Conservation (phyloP, 2,888 invertebrate genomes). For the Aleiodes testaceus region DNA sequence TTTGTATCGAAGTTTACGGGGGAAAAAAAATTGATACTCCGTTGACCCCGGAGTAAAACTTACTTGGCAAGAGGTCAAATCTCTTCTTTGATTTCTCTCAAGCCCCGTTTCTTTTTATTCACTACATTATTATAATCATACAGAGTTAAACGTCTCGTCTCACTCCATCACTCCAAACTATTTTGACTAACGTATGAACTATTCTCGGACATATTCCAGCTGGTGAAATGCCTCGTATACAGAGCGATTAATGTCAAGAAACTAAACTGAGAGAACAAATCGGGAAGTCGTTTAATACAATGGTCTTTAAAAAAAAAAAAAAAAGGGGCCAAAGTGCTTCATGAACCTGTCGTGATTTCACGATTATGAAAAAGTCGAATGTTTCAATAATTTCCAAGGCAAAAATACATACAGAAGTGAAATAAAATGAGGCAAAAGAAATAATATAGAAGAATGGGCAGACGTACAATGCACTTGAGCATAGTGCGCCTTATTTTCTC, state of each 20-base stretch:
- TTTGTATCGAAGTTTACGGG: too few species aligned
- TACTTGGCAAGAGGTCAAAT: too few species aligned
- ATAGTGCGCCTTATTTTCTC: slow-evolving; percentile 52
- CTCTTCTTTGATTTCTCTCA: too few species aligned
- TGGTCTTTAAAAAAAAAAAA: neutral
- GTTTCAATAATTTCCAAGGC: slow-evolving; percentile 16
- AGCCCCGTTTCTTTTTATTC: neutral
- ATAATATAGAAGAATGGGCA: slow-evolving; percentile 25
- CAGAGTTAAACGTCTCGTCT: neutral
- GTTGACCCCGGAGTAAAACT: too few species aligned
- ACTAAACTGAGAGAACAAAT: slow-evolving; percentile 4
- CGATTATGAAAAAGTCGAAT: neutral
- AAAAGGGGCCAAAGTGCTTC: neutral
- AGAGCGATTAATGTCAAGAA: slow-evolving; percentile 23
- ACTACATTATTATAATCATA: slow-evolving; percentile 9
- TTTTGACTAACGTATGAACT: slow-evolving; percentile 28
- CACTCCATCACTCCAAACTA: slow-evolving; percentile 24
- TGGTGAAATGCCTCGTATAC: slow-evolving; percentile 31
- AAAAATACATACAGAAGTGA: neutral
- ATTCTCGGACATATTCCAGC: slow-evolving; percentile 27
- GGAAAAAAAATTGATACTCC: too few species aligned
- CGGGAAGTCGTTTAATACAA: neutral
- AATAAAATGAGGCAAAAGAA: slow-evolving; percentile 3
- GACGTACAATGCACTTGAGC: slow-evolving; percentile 22
- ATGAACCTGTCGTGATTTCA: slow-evolving; percentile 22